Percentiles rank a stretch among this genome's conserved stretches.
phyloP scores from a whole-genome alignment of 1,140 invertebrate genomes.

The Drosophila seguyi region DNA sequence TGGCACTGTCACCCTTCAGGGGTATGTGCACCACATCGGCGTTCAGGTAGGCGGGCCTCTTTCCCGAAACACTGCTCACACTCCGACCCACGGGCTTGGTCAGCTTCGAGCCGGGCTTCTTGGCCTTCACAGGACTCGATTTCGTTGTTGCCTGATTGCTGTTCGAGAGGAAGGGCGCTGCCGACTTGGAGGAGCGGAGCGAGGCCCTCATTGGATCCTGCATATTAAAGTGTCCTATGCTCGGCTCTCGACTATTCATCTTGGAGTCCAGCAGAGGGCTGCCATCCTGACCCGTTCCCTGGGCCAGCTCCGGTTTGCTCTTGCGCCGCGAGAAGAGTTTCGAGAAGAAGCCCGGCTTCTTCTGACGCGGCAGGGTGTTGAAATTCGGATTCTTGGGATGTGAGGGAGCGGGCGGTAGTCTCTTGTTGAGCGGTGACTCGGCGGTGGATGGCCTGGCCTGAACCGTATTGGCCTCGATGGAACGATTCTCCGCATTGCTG shows the following conservation, averaged over 20 bases:
- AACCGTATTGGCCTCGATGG: conserved; percentile 71
- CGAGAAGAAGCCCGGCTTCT: conserved; percentile 89
- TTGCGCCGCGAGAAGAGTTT: conserved; percentile 87
- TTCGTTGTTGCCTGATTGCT: conserved; percentile 12
- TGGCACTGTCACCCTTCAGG: conserved; percentile 86
- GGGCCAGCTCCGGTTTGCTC: conserved; percentile 84
- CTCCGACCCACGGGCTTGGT: conserved; percentile 86
- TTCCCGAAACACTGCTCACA: conserved; percentile 87
- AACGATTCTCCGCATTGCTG: conserved; percentile 73
- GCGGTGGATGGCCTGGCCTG: conserved; percentile 27
- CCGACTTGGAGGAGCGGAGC: conserved; percentile 61
- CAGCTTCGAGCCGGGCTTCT: conserved; percentile 48
- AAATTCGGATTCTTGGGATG: conserved; percentile 85
- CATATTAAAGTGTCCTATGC: conserved; percentile 59
- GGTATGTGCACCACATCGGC: conserved; percentile 87
- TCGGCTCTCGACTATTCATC: conserved; percentile 64
- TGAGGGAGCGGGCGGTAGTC: conserved; percentile 79
- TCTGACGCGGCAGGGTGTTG: conserved; percentile 86
- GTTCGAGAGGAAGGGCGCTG: conserved; percentile 31
- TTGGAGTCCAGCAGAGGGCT: conserved; percentile 44
- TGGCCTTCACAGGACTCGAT: conserved; percentile 56
- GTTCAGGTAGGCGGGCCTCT: conserved; percentile 84
- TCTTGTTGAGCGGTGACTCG: conserved; percentile 84
- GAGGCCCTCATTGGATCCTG: conserved; percentile 74
- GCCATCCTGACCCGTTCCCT: conserved; percentile 36